Percentiles rank a stretch among this genome's conserved stretches.
phyloP scores from a whole-genome alignment of 2,113 vertebrate genomes.

The Anguilla japonica region DNA sequence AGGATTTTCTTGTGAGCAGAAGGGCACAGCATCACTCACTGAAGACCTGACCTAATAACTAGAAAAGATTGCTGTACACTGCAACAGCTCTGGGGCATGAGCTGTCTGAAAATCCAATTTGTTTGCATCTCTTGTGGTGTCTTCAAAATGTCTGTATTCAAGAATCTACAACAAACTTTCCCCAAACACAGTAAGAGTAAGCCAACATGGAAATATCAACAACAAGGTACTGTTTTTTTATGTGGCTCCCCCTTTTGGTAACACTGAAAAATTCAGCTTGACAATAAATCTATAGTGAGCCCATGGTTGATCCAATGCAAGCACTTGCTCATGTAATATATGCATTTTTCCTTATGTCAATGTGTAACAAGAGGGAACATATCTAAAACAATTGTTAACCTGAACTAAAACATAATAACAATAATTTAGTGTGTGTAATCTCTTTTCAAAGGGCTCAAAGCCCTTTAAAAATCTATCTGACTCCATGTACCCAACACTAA shows the following conservation, averaged over 20 bases:
- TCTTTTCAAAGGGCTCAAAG: no score
- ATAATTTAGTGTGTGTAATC: no score
- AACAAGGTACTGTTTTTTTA: background rate
- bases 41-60: conserved; percentile 35
- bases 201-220: background rate
- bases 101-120: conserved; percentile 33
- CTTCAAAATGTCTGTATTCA: conserved; percentile 20
- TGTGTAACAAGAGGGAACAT: no score
- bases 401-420: no score
- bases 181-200: background rate
- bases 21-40: conserved; percentile 12
- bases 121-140: conserved; percentile 35
- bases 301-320: no score
- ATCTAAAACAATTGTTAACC: no score
- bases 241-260: background rate
- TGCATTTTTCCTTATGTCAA: no score
- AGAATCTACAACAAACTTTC: conserved; percentile 17
- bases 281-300: no score
- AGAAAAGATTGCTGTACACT: conserved; percentile 22
- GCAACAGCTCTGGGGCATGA: conserved; percentile 28
- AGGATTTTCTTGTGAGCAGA: conserved; percentile 24
- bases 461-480: no score
- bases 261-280: background rate
- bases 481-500: no score
- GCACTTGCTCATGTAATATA: no score